phyloP scores from a whole-genome alignment of 1,140 invertebrate species.

The Drosophila murphyi region DNA sequence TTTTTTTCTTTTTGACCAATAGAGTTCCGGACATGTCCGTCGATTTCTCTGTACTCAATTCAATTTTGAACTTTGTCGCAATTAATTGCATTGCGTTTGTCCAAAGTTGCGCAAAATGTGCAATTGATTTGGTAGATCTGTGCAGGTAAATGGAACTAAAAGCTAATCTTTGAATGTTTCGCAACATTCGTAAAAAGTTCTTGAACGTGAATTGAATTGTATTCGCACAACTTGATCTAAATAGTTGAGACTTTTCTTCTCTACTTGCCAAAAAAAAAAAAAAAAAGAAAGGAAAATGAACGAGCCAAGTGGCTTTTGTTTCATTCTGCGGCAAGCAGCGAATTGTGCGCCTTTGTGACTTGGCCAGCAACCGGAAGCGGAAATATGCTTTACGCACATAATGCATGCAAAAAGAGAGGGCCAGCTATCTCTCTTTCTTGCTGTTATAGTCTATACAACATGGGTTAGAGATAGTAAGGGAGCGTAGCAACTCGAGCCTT shows the following conservation, averaged over 20 bases:
- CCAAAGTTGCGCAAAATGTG: conserved; percentile 50
- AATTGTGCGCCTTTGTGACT: conserved; percentile 54
- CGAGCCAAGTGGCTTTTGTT: conserved; percentile 26
- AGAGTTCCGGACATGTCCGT: conserved; percentile 36
- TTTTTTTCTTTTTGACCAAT: conserved; percentile 44
- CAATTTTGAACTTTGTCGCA: conserved; percentile 80
- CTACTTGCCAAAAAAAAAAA: too few species aligned
- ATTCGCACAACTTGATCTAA: conserved; percentile 36
- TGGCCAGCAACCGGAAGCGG: conserved; percentile 45
- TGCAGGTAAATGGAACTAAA: conserved; percentile 50
- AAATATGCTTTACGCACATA: conserved; percentile 56
- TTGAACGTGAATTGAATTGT: conserved; percentile 35
- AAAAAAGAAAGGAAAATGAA: conserved; percentile 3
- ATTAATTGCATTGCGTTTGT: conserved; percentile 80
- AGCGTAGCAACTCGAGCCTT: conserved; percentile 20
- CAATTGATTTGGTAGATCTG: conserved; percentile 68
- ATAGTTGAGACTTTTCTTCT: conserved; percentile 25
- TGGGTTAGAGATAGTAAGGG: not conserved
- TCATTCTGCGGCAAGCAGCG: conserved; percentile 29
- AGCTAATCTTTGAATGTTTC: conserved; percentile 38
- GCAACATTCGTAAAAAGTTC: conserved; percentile 27
- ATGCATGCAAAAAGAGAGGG: conserved; percentile 29
- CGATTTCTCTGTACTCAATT: conserved; percentile 60
- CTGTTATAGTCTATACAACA: not conserved
- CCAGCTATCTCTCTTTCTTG: not conserved